Evolutionary conservation across 30 jellyfish, hydroid and myxozoan genomes (phyloP), one percentile per base, ranked within the genome.

Genomic region (Pseudorhiza aurosa): DNA sequence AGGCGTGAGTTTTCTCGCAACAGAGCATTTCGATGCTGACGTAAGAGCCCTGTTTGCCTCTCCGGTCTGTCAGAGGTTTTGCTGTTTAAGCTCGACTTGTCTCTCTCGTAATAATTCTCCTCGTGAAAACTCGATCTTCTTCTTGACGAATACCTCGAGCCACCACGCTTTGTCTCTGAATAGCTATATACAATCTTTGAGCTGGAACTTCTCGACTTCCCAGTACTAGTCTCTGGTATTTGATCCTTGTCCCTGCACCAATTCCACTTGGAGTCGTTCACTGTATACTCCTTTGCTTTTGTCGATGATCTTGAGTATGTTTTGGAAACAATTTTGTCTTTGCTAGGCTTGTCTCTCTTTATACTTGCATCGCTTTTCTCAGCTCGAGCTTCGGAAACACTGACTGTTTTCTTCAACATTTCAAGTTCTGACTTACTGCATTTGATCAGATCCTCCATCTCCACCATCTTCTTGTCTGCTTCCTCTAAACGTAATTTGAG

Each of bases 1-100:
- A 90, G 77, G 53, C 83, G 87, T 17, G 97, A 71, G 39, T 90
- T 90, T 35, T 90, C 96, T 68, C 97, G 76, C 25, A 90, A 40
- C 56, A 90, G 65, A 3, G 96, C 72, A 45, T 90, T 90, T 9
- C 97, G 90, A 67, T 90, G 97, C 72, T 82, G 97, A 24, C 97
- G 84, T 25, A 90, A 39, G 15, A 78, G 85, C 8, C 75, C 83
- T 59, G 77, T 71, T 70, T 89, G 96, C 64, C 69, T 83, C 64
- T 89, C 97, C 36, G 88, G 77, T 24, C 68, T 55, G 14, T 26
- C 85, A 11, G 78, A 70, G 46, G 67, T 12, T 35, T 49, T 58
- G 35, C 56, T 43, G 63, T 30, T 24, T 14, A 57, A 27, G 19
- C 67, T 53, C 63, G 58, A 15, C 31, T 58, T 40, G 29, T 83